Evolutionary conservation across 2,797 vertebrate species (phyloP), one percentile per base, ranked within the genome.

Genomic region (Brachyrhaphis roseni): DNA sequence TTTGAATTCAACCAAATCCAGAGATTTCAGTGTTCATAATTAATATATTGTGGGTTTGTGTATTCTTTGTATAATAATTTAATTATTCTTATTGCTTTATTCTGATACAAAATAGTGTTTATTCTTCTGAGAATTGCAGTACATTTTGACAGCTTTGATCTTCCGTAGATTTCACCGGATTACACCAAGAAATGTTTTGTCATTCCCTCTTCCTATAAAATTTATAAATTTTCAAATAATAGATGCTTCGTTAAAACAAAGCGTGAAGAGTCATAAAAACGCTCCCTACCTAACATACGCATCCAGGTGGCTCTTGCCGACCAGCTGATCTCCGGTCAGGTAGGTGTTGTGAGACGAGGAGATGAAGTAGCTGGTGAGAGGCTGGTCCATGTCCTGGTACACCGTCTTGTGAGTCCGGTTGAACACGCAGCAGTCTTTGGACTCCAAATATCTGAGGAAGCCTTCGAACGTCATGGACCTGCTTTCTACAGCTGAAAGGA

Each of bases 281-380:
- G 68, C 34, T 34, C 23, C 43, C 49, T 96, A 98, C 97, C 96
- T 95, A 83, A 89, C 72, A 79, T 97, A 98, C 78, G 95, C 96
- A 89, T 95, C 95, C 76, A 97, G 90, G 84, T 97, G 89, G 81
- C 97, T 97, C 83, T 94, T 93, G 45, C 97, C 97, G 36, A 97
- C 15, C 3, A 98, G 76, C 47, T 98, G 97, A 78, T 97, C 95
- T 75, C 95, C 92, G 72, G 94, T 84, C 93, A 98, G 91, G 91
- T 98, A 98, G 26, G 97, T 98, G 87, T 98, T 98, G 93, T 98
- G 97, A 71, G 97, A 98, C 47, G 95, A 93, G 71, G 97, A 97
- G 92, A 98, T 97, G 88, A 96, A 98, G 89, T 98, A 98, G 82
- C 95, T 95, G 80, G 76, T 93, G 78, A 98, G 87, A 20, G 97